Conservation (phyloP, 2,797 vertebrate genomes). For the Hapalemur alaotrensis region DNA sequence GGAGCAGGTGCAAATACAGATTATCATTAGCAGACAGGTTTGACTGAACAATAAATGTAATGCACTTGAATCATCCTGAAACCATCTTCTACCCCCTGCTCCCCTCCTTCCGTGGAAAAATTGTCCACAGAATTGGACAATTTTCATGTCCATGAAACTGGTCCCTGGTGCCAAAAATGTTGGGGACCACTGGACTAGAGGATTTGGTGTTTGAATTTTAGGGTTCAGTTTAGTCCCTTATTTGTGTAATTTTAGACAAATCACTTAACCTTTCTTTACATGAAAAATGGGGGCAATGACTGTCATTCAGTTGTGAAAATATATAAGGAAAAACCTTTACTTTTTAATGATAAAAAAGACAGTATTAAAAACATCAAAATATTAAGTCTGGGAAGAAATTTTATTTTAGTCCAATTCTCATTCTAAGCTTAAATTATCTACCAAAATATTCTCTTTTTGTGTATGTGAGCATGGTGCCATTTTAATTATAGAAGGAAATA, state of each 20-base stretch:
- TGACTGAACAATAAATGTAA: too few species aligned
- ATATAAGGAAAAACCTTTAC: background rate
- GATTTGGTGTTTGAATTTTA: background rate
- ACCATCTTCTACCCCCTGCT: too few species aligned
- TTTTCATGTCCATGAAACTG: background rate
- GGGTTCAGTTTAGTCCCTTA: background rate
- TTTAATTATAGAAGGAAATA: background rate
- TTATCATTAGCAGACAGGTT: too few species aligned
- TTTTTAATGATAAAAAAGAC: slow-evolving; percentile 6
- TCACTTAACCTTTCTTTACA: background rate
- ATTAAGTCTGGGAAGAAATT: background rate
- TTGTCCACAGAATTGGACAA: too few species aligned
- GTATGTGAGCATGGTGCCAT: background rate
- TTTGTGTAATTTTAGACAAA: background rate
- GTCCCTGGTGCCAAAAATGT: background rate
- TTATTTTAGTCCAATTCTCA: background rate
- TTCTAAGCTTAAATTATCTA: background rate
- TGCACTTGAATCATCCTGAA: too few species aligned
- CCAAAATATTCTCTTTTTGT: background rate
- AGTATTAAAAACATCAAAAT: background rate
- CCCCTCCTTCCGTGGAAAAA: background rate
- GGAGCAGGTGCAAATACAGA: too few species aligned
- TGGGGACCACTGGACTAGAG: background rate
- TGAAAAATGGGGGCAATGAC: background rate
- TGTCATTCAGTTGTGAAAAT: background rate